These are phyloP conservation scores for Chrysogorgia sp. DNA, from an alignment of 92 coral and sea anemone species.

Conservation along the genomic window DNA sequence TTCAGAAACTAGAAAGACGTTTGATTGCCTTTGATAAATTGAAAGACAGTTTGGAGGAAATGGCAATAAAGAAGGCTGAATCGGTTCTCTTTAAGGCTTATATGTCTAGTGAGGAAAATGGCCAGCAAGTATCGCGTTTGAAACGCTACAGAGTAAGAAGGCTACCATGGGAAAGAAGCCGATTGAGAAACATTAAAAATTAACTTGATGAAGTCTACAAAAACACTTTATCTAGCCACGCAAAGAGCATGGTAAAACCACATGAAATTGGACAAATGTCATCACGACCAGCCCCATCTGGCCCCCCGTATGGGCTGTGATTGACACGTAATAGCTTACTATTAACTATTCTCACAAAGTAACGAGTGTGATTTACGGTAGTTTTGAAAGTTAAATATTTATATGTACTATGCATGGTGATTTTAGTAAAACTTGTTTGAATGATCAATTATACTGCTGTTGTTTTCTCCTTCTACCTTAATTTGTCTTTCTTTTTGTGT, in stretches of 20 bases:
- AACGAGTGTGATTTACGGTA: no score
- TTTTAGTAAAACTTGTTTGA: no score
- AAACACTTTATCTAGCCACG: background rate
- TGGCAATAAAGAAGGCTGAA: background rate
- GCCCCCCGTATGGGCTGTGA: background rate
- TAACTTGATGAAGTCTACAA: constrained; percentile 5
- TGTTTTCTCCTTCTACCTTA: no score
- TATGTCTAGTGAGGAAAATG: constrained; percentile 24
- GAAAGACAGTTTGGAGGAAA: background rate
- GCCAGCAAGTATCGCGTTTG: background rate
- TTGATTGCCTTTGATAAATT: background rate
- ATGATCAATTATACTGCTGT: no score
- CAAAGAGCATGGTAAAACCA: background rate
- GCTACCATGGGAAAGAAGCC: constrained; percentile 18
- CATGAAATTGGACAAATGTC: background rate
- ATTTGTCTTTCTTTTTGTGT: no score
- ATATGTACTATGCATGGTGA: no score
- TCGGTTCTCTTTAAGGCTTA: background rate
- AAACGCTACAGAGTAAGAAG: constrained; percentile 15
- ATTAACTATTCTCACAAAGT: no score
- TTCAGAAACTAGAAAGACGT: constrained; percentile 8
- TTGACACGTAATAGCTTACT: background rate
- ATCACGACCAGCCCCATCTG: background rate
- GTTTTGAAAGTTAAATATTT: no score
- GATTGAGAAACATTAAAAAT: constrained; percentile 13